phyloP scores from a whole-genome alignment of 2,888 invertebrate genomes.

The Odontocolon sp. region DNA sequence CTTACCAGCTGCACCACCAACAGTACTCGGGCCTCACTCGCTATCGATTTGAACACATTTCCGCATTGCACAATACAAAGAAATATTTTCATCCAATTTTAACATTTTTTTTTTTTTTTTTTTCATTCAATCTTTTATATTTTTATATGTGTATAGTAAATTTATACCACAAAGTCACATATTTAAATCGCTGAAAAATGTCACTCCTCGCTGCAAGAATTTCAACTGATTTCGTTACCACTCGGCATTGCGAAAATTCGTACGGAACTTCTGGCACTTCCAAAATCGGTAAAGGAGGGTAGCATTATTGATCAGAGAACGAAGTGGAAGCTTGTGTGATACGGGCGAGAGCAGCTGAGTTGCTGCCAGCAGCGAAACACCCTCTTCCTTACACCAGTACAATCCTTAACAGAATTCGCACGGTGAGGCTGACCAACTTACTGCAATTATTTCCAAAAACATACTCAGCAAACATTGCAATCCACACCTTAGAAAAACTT shows the following conservation, averaged over 20 bases:
- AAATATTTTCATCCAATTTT: too few species aligned
- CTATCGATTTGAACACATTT: neutral
- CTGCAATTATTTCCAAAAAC: neutral
- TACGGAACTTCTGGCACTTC: constrained; percentile 55
- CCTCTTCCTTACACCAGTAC: constrained; percentile 60
- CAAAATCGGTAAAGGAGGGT: constrained; percentile 46
- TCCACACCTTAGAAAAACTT: too few species aligned
- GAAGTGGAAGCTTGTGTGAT: constrained; percentile 54
- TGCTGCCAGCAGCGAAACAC: constrained; percentile 49
- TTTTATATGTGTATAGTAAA: too few species aligned
- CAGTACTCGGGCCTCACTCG: neutral
- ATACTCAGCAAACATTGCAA: too few species aligned
- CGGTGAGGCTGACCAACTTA: constrained; percentile 2
- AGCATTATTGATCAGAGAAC: constrained; percentile 71
- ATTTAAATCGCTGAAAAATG: neutral
- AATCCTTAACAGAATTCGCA: neutral
- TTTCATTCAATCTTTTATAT: too few species aligned
- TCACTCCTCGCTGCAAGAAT: neutral
- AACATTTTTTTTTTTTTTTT: too few species aligned
- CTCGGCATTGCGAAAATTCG: constrained; percentile 2
- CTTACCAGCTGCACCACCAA: constrained; percentile 6
- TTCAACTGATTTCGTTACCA: neutral
- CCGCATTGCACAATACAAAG: neutral
- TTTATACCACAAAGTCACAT: too few species aligned
- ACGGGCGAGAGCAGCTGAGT: constrained; percentile 67